Base-by-base conservation (phyloP, 2,888 invertebrate genomes). In the Phalera bucephala region DNA sequence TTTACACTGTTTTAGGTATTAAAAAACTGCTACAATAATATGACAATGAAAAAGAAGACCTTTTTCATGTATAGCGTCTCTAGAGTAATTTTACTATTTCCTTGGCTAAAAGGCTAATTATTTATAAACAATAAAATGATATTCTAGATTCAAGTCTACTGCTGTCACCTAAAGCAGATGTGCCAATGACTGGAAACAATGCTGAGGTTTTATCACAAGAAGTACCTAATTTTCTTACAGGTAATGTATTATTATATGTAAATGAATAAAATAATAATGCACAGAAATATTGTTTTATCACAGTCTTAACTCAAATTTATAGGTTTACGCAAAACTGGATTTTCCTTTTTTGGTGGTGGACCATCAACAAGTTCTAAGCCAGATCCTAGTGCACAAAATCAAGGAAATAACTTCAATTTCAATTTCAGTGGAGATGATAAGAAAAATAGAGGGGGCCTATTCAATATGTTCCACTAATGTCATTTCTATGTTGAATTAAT, bases 121-220 rank as follows among this genome's bases (percentile, higher is more conserved):
- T n/a, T n/a, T n/a, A n/a, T n/a, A n/a, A n/a, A n/a, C n/a, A 14
- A 20, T 2, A 29, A 29, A n/a, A 5, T 26, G 9, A 27, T 23
- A 36, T 67, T 72, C 28, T 53, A 87, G 87, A 88, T 68, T 69
- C 84, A 27, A 85, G 73, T 49, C 59, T 87, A 10, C 70, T 88
- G 31, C 52, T 85, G 27, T 88, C 88, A 22, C 88, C 88, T 21
- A 88, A 86, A 60, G 82, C 77, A 36, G 80, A 86, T 45, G 30
- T 71, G 29, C 55, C 68, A 23, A 48, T 70, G 34, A 56, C 63
- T 49, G 51, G 36, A 26, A 67, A 71, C 19, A 70, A 71, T 40
- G 21, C 30, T 36, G 69, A 76, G 46, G 56, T 62, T 1, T 37
- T 49, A 27, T 79, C 81, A 12, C 81, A 82, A 60, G 84, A 82